Percentiles rank a stretch among this genome's conserved stretches.
phyloP scores from a whole-genome alignment of 37 sponge, comb jelly and placozoan species.

The Halichondria panicea region DNA sequence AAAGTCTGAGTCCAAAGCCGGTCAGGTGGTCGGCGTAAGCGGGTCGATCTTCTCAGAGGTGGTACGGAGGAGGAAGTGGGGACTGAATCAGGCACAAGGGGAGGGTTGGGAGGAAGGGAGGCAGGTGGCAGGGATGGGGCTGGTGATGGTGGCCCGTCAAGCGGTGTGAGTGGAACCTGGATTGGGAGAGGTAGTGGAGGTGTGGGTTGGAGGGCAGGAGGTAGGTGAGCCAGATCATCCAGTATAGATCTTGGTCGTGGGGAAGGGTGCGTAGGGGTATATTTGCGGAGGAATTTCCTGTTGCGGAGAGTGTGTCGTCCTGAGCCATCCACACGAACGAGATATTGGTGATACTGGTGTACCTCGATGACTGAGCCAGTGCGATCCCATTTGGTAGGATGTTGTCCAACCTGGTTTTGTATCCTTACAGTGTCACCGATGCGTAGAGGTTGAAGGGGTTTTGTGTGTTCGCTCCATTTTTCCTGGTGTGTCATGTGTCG shows the following conservation, averaged over 20 bases:
- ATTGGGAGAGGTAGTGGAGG: no score
- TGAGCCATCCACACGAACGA: conserved; percentile 30
- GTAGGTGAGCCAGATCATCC: conserved; percentile 20
- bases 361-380: conserved; percentile 35
- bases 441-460: conserved; percentile 15
- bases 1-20: no score
- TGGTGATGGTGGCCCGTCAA: no score
- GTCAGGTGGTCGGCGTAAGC: no score
- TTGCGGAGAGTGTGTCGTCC: conserved; percentile 33
- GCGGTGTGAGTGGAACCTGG: no score
- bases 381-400: conserved; percentile 40
- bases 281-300: conserved; percentile 41
- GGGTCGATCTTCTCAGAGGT: no score
- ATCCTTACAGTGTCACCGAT: conserved; percentile 43
- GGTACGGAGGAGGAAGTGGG: no score
- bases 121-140: no score
- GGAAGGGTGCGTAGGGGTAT: conserved; percentile 17
- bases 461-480: conserved; percentile 40
- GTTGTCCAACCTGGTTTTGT: conserved; percentile 40
- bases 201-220: no score
- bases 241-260: conserved; percentile 26
- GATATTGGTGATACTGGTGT: conserved; percentile 37
- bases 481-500: conserved; percentile 47
- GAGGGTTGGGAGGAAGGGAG: no score
- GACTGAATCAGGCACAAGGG: no score